Percentiles rank a stretch among this genome's conserved stretches.
These are phyloP conservation scores for Bhutanitis thaidina DNA, from an alignment of 2,888 invertebrate genomes.

Conservation along the genomic window DNA sequence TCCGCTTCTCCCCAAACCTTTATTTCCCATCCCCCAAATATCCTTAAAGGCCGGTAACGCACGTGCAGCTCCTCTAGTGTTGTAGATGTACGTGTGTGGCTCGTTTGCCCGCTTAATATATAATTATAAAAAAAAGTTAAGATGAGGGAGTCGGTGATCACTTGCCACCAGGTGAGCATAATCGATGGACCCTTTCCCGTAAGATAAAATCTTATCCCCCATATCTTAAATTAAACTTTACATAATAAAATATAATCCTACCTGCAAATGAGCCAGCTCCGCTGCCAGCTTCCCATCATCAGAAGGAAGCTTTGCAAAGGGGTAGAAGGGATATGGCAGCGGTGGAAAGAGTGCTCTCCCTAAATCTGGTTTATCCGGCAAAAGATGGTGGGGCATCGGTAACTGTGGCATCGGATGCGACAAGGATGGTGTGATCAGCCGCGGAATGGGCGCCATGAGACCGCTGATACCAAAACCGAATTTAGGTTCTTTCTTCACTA, in stretches of 20 bases:
- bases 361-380: conserved; percentile 82
- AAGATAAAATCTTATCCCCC: too few relatives aligned
- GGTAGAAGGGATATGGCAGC: conserved; percentile 85
- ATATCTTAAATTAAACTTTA: too few relatives aligned
- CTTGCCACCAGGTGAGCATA: too few relatives aligned
- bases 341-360: conserved; percentile 85
- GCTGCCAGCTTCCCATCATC: conserved; percentile 82
- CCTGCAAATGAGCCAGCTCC: conserved; percentile 83
- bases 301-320: conserved; percentile 79
- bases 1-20: too few relatives aligned
- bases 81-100: too few relatives aligned
- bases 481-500: conserved; percentile 89
- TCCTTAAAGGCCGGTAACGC: too few relatives aligned
- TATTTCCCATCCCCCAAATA: too few relatives aligned
- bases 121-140: too few relatives aligned
- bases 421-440: conserved; percentile 63
- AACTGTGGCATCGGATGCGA: conserved; percentile 68
- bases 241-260: conserved; percentile 26
- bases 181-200: too few relatives aligned
- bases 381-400: conserved; percentile 72
- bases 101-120: too few relatives aligned
- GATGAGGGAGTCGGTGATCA: too few relatives aligned
- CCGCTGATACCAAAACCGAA: conserved; percentile 85
- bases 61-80: too few relatives aligned
- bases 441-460: conserved; percentile 80